Conservation (phyloP, 1,140 invertebrate species). For the Bombyx mori region DNA sequence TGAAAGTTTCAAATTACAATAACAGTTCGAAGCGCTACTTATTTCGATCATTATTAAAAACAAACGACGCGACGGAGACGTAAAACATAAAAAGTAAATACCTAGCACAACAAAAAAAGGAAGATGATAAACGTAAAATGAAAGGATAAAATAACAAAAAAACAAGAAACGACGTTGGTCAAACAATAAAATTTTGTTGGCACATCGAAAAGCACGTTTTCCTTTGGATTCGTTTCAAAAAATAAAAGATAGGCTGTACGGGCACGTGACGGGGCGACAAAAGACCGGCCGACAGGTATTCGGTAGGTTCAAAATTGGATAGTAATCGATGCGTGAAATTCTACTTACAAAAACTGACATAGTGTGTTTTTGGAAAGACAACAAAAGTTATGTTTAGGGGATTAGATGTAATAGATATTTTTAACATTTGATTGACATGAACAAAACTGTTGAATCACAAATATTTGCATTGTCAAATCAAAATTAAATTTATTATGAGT, state of each 20-base stretch:
- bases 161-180: conserved; percentile 10
- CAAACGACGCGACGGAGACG: too few species aligned
- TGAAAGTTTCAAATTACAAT: too few species aligned
- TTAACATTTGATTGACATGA: too few species aligned
- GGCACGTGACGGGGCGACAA: conserved; percentile 54
- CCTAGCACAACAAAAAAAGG: conserved; percentile 1
- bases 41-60: too few species aligned
- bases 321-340: conserved; percentile 60
- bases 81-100: neutral
- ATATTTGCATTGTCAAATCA: too few species aligned
- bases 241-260: conserved; percentile 19
- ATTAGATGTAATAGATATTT: too few species aligned
- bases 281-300: conserved; percentile 50
- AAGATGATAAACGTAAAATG: conserved; percentile 6
- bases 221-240: conserved; percentile 19
- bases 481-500: too few species aligned
- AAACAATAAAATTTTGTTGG: conserved; percentile 21
- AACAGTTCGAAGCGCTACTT: too few species aligned
- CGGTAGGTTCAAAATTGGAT: conserved; percentile 53
- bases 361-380: neutral
- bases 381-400: too few species aligned
- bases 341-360: conserved; percentile 18
- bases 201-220: conserved; percentile 23
- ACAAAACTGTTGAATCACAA: too few species aligned
- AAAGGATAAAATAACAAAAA: conserved; percentile 7